Conservation (phyloP, 2,797 vertebrate species). For the Alca torda region DNA sequence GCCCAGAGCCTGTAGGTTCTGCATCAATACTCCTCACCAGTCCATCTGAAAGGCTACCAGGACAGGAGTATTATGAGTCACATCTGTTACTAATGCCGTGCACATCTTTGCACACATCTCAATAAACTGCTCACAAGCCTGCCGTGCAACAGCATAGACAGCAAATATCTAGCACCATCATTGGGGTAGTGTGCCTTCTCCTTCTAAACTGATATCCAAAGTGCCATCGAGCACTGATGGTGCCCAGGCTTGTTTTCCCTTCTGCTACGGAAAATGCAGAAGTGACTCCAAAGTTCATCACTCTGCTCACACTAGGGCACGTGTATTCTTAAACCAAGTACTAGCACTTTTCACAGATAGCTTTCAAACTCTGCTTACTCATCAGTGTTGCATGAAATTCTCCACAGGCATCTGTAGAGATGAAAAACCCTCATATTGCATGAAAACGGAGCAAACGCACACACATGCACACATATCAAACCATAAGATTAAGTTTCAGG, state of each 20-base stretch:
- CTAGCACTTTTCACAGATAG: not conserved
- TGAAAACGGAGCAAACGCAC: not conserved
- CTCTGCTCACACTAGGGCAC: not conserved
- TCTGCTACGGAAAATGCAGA: not conserved
- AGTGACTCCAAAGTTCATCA: not conserved
- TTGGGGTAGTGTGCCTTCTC: not conserved
- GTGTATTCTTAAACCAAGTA: not conserved
- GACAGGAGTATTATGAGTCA: not conserved
- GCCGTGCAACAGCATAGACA: not conserved
- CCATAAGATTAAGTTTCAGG: not conserved
- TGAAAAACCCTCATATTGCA: not conserved
- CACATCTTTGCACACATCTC: not conserved
- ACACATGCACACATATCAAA: rapidly evolving
- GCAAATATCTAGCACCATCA: not conserved
- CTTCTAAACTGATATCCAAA: not conserved
- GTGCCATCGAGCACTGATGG: not conserved
- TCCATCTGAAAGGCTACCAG: not conserved
- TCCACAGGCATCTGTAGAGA: not conserved
- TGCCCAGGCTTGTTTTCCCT: not conserved
- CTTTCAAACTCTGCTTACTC: not conserved
- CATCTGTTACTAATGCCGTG: not conserved
- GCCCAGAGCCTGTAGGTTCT: not conserved
- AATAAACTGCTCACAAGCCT: not conserved
- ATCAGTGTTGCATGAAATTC: not conserved
- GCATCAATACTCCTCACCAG: not conserved